These are phyloP conservation scores for Chrysogorgia sp. DNA, from an alignment of 92 coral and sea anemone species.

Conservation along the genomic window DNA sequence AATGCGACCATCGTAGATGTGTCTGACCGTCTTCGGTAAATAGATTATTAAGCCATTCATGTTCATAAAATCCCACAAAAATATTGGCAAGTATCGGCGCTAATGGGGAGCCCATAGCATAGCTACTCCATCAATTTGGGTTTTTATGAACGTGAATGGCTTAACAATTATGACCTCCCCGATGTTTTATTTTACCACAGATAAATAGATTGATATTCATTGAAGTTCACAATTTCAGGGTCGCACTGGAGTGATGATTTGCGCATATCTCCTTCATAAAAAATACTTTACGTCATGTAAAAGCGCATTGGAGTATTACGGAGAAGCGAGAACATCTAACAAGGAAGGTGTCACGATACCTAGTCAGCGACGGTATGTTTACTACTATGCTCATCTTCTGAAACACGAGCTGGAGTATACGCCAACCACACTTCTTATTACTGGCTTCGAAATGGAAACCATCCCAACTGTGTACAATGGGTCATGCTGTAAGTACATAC, in stretches of 20 bases:
- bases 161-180: too few species aligned
- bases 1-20: too few species aligned
- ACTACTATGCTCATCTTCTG: conserved; percentile 74
- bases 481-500: conserved; percentile 76
- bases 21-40: too few species aligned
- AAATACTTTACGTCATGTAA: conserved; percentile 64
- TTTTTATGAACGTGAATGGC: too few species aligned
- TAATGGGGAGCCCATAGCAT: too few species aligned
- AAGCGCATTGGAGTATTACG: conserved; percentile 85
- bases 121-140: background rate
- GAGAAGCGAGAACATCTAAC: conserved; percentile 92
- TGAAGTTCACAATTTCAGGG: conserved; percentile 62
- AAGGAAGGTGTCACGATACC: conserved; percentile 98
- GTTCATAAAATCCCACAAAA: too few species aligned
- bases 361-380: conserved; percentile 95
- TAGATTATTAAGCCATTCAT: too few species aligned
- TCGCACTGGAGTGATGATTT: conserved; percentile 98
- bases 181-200: background rate
- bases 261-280: conserved; percentile 89
- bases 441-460: conserved; percentile 67
- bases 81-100: too few species aligned
- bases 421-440: conserved; percentile 83
- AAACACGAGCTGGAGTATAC: conserved; percentile 64
- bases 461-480: conserved; percentile 75
- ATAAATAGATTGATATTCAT: background rate